Evolutionary conservation across 2,888 invertebrate genomes (phyloP), one percentile per base, ranked within the genome.

Genomic region (Exocentrus adspersus): DNA sequence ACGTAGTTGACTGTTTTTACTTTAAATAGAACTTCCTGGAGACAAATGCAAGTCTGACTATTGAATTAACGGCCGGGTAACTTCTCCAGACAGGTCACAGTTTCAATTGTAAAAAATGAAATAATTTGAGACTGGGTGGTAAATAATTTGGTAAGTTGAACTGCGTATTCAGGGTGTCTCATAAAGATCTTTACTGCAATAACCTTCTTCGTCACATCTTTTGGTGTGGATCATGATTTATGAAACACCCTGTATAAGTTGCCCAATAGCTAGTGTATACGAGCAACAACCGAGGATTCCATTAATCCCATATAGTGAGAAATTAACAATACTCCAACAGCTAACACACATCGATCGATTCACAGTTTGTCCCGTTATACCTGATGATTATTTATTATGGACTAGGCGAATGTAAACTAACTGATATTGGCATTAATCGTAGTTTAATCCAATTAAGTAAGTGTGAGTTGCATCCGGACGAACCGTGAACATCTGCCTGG

Each of bases 341-440:
- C n/a, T n/a, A n/a, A n/a, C n/a, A n/a, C n/a, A n/a, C n/a, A n/a
- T n/a, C n/a, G n/a, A 52, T 52, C 19, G 53, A 53, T 53, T 53
- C n/a, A 37, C 52, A 12, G 3, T 10, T 16, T 12, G 41, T 53
- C 52, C 20, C 20, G 32, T 41, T 41, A 53, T 17, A 24, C 42
- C 53, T 4, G 19, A 41, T 20, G 20, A 20, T 53, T 21, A 37
- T 19, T 52, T 53, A 37, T 21, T 41, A 41, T 41, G 24, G 20
- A 62, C 37, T 62, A 54, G 43, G 50, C 50, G 45, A 56, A 32
- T 41, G 46, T 37, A 60, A 60, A 64, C 37, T 63, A 52, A 62
- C 56, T 52, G 50, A 53, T 37, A 60, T 60, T 60, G 60, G 50
- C 50, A 60, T 64, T 42, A 54, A 48, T 56, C 56, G 51, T 56